Conservation (phyloP, 2,113 vertebrate species). For the Paramormyrops kingsleyae region DNA sequence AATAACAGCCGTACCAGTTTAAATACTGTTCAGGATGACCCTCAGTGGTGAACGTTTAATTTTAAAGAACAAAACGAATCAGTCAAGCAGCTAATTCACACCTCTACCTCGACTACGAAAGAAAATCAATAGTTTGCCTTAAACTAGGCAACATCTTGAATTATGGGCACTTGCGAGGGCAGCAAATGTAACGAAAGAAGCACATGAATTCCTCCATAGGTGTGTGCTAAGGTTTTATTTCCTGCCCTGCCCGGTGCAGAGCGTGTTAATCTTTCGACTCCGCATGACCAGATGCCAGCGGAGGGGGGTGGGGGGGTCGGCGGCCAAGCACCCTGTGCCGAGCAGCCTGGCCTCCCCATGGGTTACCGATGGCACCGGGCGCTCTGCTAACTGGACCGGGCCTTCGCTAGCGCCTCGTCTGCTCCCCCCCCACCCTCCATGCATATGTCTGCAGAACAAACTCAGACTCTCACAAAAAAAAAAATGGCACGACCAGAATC, state of each 20-base stretch:
- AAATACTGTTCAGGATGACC: neutral
- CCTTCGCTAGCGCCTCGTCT: slow-evolving; percentile 29
- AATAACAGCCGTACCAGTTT: neutral
- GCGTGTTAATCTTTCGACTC: slow-evolving; percentile 24
- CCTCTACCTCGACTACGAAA: neutral
- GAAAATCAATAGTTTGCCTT: neutral
- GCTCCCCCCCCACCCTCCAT: slow-evolving; percentile 17
- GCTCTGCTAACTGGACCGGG: neutral
- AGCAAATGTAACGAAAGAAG: neutral
- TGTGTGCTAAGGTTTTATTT: neutral
- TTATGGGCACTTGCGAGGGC: neutral
- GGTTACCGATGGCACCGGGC: slow-evolving; percentile 37
- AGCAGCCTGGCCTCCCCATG: slow-evolving; percentile 29
- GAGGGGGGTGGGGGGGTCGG: slow-evolving; percentile 14
- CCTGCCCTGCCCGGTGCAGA: neutral
- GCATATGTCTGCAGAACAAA: slow-evolving; percentile 9
- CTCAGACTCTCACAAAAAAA: neutral
- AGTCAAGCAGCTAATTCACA: neutral
- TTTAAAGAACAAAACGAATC: neutral
- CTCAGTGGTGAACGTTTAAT: neutral
- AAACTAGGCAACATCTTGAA: neutral
- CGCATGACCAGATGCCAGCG: slow-evolving; percentile 20
- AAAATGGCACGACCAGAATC: neutral
- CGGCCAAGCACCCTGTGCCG: slow-evolving; percentile 11
- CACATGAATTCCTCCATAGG: neutral